Base-by-base conservation (phyloP, 2,113 vertebrate species). In the Egretta garzetta region DNA sequence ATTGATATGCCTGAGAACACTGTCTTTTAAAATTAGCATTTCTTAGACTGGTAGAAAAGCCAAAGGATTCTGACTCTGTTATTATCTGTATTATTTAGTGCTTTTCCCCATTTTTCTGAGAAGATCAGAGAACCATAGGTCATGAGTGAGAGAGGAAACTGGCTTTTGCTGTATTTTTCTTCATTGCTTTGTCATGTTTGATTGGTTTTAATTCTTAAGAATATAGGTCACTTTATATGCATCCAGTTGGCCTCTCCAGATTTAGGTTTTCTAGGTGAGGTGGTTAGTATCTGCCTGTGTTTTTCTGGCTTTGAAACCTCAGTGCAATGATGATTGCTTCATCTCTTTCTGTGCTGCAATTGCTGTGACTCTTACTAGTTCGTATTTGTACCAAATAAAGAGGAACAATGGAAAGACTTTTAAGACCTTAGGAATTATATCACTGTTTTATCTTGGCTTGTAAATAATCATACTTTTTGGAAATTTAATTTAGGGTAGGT, bases 221-320 rank as follows among this genome's bases (percentile, higher is more conserved):
- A 39, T 77, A 15, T 49, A 62, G 14, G 35, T 67, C 68, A 26
- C 58, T 93, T 53, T 37, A 6, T 49, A 39, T 41, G 28, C 33
- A 74, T 93, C 41, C 32, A 68, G 1, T 67, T 77, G 37, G 32
- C 9, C 58, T 81, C 30, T 72, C 24, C 43, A 81, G 27, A 66
- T 73, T 52, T 21, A 60, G 37, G 28, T 71, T 82, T 86, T 88
- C 58, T 74, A 21, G 6, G 55, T 77, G 23, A 28, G 41, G 16
- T 60, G 23, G 28, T 86, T 91, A 50, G 19, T 90, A 67, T 50
- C 74, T 80, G 20, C 33, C 67, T 82, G 23, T 41, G 27, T 52
- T 88, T 84, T 90, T 92, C 52, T 93, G 75, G 53, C 49, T 93
- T 79, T 94, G 84, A 90, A 90, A 68, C 41, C 75, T 85, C 20